These are phyloP conservation scores for Alouatta palliata DNA, from an alignment of 2,113 vertebrate genomes.

Conservation along the genomic window DNA sequence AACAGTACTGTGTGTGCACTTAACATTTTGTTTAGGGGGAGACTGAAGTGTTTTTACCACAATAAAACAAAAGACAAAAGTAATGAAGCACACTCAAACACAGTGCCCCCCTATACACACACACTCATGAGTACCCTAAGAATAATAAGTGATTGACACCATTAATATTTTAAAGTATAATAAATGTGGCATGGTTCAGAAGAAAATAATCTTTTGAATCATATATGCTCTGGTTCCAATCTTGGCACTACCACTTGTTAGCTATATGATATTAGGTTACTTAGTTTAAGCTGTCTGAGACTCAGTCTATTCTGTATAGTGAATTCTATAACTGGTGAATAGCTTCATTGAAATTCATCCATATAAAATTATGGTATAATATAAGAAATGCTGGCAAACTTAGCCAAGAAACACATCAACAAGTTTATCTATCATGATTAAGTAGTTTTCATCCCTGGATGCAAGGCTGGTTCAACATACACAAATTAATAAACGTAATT, in stretches of 20 bases:
- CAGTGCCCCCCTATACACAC: background rate
- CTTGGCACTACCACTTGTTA: background rate
- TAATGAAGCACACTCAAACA: background rate
- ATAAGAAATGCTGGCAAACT: too few species aligned
- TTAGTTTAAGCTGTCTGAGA: background rate
- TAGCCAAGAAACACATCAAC: too few species aligned
- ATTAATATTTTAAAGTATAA: background rate
- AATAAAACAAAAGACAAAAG: background rate
- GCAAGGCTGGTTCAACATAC: too few species aligned
- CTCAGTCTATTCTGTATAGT: background rate
- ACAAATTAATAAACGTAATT: too few species aligned
- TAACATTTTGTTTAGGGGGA: background rate
- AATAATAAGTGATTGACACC: background rate
- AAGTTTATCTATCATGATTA: too few species aligned
- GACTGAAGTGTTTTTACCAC: background rate
- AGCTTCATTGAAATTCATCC: background rate
- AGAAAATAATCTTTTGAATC: background rate
- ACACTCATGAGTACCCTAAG: background rate
- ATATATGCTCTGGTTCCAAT: background rate
- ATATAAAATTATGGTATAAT: background rate
- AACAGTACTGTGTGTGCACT: background rate
- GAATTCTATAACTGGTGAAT: background rate
- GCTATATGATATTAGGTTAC: background rate
- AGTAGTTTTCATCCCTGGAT: too few species aligned
- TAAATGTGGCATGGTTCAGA: background rate